A percentile compares a stretch with the other conserved stretches of the same genome.
Conservation (phyloP, 2,888 invertebrate genomes). For the Chirona hameri region DNA sequence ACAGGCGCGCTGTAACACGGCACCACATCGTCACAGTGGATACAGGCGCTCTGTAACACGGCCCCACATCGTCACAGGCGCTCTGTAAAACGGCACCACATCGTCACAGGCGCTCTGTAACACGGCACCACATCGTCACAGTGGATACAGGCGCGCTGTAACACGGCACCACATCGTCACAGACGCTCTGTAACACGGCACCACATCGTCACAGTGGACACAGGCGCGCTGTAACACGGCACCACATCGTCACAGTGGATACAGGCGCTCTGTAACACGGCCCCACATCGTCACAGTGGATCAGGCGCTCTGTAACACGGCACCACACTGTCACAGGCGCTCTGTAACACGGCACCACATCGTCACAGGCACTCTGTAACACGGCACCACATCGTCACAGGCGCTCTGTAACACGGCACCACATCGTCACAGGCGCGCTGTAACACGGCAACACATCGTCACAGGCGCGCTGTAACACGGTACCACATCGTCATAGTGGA, state of each 20-base stretch:
- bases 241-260: conserved; percentile 29
- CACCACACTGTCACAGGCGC: conserved; percentile 13
- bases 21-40: conserved; percentile 25
- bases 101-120: conserved; percentile 13
- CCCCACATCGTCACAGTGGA: no score
- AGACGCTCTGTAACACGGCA: conserved; percentile 73
- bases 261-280: conserved; percentile 10
- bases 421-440: background rate
- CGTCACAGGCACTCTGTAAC: background rate
- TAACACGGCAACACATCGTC: no score
- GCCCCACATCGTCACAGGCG: background rate
- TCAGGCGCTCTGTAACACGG: background rate
- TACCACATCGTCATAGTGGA: conserved; percentile 73
- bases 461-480: conserved; percentile 71
- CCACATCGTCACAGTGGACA: conserved; percentile 85
- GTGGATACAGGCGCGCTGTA: no score
- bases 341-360: background rate
- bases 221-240: no score
- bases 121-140: background rate
- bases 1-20: background rate
- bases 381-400: conserved; percentile 23
- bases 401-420: background rate
- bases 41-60: conserved; percentile 6
- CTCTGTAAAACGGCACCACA: background rate
- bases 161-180: no score